Base-by-base conservation (phyloP, 2,113 vertebrate species). In the Chionodraco myersi region DNA sequence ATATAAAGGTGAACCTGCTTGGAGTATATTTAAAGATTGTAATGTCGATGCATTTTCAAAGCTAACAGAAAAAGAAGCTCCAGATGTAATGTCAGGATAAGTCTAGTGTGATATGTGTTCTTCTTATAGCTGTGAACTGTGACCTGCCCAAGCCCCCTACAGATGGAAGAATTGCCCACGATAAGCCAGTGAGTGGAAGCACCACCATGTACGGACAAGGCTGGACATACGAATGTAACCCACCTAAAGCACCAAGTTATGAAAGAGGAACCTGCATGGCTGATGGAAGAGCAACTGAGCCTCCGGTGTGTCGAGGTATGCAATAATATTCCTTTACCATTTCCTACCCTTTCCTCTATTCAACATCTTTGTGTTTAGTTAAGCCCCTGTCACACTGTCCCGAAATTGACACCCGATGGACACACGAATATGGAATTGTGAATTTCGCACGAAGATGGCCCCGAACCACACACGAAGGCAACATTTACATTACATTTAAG, bases 271-370 rank as follows among this genome's bases (percentile, higher is more conserved):
- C 81, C 47, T 98, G 97, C 88, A 92, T 1, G 54, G 90, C 88
- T 36, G 84, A 95, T 0, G 96, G 97, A 30, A 96, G 11, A 9
- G 93, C 94, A 91, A 95, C 95, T 7, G 79, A 80, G 58, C 75
- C 95, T 23, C 97, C 97, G 0, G 92, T 93, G 82, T 98, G 97
- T 87, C 93, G 41, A 74, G 92, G 97, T 97, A 83, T 86, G 89
- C 80, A 51, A 21, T 48, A 2, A 15, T 18, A 12, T 64, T 71
- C 59, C 49, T 49, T 60, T 12, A 61, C 4, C 18, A 23, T 69
- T 10, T 18, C 12, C 12, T 21, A 7, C 26, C 3, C 44, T 34
- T 36, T 58, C 2, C 23, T 53, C n/a, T 13, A 12, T 44, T 53
- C 44, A 23, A 52, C n/a, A 3, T 49, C 13, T 23, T 16, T 1